Evolutionary conservation across 2,888 invertebrate genomes (phyloP).

Genomic region (Limnephilus lunatus): DNA sequence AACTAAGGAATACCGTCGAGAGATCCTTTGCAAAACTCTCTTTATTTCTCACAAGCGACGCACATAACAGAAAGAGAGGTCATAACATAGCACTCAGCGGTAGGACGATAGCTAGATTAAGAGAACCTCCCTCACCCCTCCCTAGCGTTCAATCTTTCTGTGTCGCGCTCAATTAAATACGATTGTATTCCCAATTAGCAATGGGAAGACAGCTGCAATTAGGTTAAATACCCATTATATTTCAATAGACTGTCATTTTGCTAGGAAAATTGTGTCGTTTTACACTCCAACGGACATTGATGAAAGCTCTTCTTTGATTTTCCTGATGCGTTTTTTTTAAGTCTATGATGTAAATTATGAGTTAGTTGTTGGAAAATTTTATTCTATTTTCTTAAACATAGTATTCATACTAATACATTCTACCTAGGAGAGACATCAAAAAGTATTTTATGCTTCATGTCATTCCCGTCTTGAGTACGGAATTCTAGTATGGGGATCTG

Average conservation of each 20-base stretch:
- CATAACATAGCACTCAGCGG: neutral
- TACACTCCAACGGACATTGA: neutral
- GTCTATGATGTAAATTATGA: too few species aligned
- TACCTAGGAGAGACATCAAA: too few species aligned
- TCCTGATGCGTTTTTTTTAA: neutral
- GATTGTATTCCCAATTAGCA: constrained; percentile 65
- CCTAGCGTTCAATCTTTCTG: constrained; percentile 45
- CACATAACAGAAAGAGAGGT: neutral
- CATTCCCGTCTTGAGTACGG: too few species aligned
- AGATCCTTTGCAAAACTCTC: neutral
- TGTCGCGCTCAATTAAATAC: constrained; percentile 63
- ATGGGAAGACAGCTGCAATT: constrained; percentile 61
- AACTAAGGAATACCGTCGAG: neutral
- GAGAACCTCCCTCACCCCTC: constrained; percentile 7
- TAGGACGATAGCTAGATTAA: constrained; percentile 3
- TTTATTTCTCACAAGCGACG: neutral
- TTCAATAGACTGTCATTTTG: constrained; percentile 35
- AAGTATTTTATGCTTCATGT: too few species aligned
- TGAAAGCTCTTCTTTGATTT: neutral
- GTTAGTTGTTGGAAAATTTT: too few species aligned
- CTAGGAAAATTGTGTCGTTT: neutral
- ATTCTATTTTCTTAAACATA: too few species aligned
- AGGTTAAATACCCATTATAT: constrained; percentile 61
- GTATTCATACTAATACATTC: too few species aligned
- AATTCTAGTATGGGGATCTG: too few species aligned